These are phyloP conservation scores for Iselma pallidipennis DNA, from an alignment of 2,888 invertebrate genomes.

Conservation along the genomic window DNA sequence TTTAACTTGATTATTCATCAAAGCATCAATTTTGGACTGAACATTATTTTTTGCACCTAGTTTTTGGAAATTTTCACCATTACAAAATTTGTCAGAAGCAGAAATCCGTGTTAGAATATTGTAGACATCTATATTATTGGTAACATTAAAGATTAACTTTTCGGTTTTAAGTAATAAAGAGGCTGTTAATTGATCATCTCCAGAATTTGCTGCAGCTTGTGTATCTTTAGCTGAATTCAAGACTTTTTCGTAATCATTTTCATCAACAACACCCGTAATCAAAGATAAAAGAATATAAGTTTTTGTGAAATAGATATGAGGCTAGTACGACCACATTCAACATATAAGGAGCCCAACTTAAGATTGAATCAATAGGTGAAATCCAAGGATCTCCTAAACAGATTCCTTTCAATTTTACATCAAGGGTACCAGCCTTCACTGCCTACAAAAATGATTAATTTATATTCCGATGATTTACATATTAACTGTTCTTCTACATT, in stretches of 20 bases:
- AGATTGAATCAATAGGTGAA: constrained; percentile 80
- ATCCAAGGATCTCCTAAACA: constrained; percentile 90
- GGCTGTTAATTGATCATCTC: constrained; percentile 66
- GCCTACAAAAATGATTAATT: constrained; percentile 25
- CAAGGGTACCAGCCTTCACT: constrained; percentile 29
- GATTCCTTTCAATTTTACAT: constrained; percentile 74
- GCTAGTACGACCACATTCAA: constrained; percentile 66
- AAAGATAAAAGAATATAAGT: neutral
- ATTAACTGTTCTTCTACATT: constrained; percentile 53
- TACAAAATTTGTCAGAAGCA: constrained; percentile 16
- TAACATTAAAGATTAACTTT: constrained; percentile 7
- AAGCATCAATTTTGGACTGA: constrained; percentile 44
- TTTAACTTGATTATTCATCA: constrained; percentile 77
- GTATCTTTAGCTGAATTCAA: constrained; percentile 47
- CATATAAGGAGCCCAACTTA: constrained; percentile 82
- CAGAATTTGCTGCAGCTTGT: constrained; percentile 51
- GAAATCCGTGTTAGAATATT: constrained; percentile 36
- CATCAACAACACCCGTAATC: constrained; percentile 68
- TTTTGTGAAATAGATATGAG: neutral
- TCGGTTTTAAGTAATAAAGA: constrained; percentile 45
- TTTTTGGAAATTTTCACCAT: constrained; percentile 9
- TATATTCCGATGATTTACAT: neutral
- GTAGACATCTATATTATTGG: constrained; percentile 31
- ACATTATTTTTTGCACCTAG: constrained; percentile 30
- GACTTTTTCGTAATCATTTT: constrained; percentile 64